These are phyloP conservation scores for Oreochromis aureus DNA, from an alignment of 2,113 vertebrate genomes.

Conservation along the genomic window DNA sequence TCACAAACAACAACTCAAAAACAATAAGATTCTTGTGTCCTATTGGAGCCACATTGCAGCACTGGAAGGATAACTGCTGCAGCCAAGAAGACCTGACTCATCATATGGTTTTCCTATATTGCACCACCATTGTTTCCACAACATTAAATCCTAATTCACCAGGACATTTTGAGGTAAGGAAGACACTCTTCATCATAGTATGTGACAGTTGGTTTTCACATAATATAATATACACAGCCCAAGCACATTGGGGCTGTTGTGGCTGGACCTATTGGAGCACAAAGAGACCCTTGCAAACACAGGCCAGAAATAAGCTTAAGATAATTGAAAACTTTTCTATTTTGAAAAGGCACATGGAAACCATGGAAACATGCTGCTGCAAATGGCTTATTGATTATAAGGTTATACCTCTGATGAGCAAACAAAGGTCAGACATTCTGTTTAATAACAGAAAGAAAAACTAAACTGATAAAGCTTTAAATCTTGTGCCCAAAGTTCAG, in stretches of 20 bases:
- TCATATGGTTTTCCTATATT: conserved; percentile 55
- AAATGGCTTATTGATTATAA: background rate
- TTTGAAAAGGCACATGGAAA: conserved; percentile 18
- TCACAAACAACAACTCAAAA: background rate
- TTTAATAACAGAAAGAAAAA: background rate
- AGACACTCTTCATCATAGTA: background rate
- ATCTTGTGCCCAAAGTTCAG: background rate
- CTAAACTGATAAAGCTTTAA: background rate
- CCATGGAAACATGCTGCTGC: background rate
- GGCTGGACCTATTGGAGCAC: background rate
- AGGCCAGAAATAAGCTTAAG: background rate
- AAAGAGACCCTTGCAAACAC: background rate
- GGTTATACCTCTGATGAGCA: background rate
- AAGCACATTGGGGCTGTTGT: conserved; percentile 3
- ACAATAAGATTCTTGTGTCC: background rate
- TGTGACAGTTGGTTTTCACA: conserved; percentile 15
- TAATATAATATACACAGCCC: background rate
- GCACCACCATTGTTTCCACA: conserved; percentile 44
- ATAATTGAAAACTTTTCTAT: conserved; percentile 29
- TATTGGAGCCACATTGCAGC: background rate
- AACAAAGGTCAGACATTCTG: background rate
- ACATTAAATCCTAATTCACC: conserved; percentile 51
- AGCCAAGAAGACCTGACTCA: conserved; percentile 1
- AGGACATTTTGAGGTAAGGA: conserved; percentile 7
- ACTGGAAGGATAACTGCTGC: background rate